Conservation (phyloP, 2,797 vertebrate species). For the Gymnocypris eckloni region DNA sequence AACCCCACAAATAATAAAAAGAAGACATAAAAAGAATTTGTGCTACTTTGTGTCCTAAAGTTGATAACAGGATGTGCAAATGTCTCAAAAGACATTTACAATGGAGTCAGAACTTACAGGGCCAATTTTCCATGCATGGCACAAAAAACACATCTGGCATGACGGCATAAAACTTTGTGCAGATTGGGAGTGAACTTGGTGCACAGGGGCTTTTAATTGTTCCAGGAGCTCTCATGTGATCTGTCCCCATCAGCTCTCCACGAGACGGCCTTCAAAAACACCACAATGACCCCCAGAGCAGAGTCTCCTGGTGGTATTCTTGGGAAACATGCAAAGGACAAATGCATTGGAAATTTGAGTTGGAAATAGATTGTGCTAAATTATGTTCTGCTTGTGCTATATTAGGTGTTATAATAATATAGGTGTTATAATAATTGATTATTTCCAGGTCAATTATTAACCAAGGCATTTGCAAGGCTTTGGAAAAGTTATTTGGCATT, state of each 20-base stretch:
- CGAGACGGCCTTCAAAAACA: slow-evolving; percentile 5
- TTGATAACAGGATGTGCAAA: neutral
- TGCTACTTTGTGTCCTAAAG: neutral
- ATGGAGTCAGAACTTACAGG: neutral
- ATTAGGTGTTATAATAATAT: neutral
- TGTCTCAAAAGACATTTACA: neutral
- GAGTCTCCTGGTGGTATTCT: slow-evolving; percentile 17
- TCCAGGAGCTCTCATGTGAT: neutral
- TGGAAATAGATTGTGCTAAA: slow-evolving; percentile 28
- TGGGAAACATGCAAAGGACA: slow-evolving; percentile 8
- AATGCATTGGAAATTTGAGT: neutral
- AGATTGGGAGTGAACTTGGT: slow-evolving; percentile 1
- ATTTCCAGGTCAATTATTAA: slow-evolving; percentile 18
- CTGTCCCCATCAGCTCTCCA: neutral
- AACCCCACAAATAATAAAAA: too few species aligned
- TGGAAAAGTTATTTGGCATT: neutral
- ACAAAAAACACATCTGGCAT: neutral
- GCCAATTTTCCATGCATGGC: slow-evolving; percentile 23
- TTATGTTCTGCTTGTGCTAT: neutral
- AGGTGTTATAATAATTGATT: neutral
- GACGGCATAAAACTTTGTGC: neutral
- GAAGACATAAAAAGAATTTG: neutral
- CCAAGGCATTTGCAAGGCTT: neutral
- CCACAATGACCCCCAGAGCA: neutral
- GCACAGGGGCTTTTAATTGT: neutral